A percentile compares a stretch with the other conserved stretches of the same genome.
phyloP scores from a whole-genome alignment of 2,113 vertebrate genomes.

The Centropus unirufus region DNA sequence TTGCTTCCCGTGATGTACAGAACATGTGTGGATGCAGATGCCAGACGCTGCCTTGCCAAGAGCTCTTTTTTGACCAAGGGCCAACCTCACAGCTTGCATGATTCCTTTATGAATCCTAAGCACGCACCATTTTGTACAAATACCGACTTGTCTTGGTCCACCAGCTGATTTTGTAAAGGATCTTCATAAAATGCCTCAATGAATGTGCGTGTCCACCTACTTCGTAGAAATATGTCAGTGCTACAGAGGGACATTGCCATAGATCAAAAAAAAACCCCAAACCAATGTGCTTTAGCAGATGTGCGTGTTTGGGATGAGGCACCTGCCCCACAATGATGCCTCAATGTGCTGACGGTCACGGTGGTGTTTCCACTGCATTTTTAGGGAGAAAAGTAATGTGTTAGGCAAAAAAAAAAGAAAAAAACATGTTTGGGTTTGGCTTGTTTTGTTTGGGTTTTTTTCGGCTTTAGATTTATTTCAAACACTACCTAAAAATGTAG shows the following conservation, averaged over 20 bases:
- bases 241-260: neutral
- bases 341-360: neutral
- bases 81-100: neutral
- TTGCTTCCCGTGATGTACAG: neutral
- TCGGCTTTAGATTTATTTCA: neutral
- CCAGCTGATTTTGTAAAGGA: neutral
- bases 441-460: neutral
- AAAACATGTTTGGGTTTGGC: neutral
- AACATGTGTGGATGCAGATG: neutral
- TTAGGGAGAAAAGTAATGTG: neutral
- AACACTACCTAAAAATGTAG: neutral
- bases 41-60: neutral
- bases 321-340: neutral
- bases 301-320: neutral
- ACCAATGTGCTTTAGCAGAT: neutral
- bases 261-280: neutral
- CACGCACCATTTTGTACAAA: neutral
- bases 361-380: neutral
- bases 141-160: neutral
- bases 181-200: neutral
- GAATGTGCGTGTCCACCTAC: neutral
- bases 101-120: neutral
- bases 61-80: neutral
- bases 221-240: neutral
- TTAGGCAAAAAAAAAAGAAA: neutral